These are phyloP conservation scores for Metalampra italica DNA, from an alignment of 2,888 invertebrate genomes.

Conservation along the genomic window DNA sequence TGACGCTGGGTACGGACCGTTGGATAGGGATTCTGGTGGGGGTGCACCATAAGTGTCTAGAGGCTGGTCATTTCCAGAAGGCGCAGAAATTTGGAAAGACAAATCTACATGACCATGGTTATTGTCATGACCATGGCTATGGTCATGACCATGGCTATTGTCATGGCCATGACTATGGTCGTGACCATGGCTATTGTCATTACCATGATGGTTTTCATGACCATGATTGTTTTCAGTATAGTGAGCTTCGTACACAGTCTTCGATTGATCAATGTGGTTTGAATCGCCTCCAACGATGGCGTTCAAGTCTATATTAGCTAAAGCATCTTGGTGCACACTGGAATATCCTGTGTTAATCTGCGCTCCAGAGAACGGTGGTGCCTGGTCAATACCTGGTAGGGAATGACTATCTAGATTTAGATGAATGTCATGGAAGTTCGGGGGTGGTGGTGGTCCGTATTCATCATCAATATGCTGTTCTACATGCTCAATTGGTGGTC, in stretches of 20 bases:
- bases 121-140: conserved; percentile 28
- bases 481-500: conserved; percentile 53
- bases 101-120: conserved; percentile 36
- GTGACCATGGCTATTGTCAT: conserved; percentile 47
- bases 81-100: conserved; percentile 25
- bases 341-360: conserved; percentile 64
- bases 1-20: conserved; percentile 52
- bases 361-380: conserved; percentile 37
- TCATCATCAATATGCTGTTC: conserved; percentile 42
- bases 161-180: conserved; percentile 29
- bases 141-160: conserved; percentile 15
- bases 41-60: conserved; percentile 61
- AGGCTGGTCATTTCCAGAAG: conserved; percentile 16
- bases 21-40: conserved; percentile 63
- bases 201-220: conserved; percentile 56
- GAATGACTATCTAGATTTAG: conserved; percentile 44
- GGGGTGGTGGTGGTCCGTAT: conserved; percentile 55
- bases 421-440: conserved; percentile 41
- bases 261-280: conserved; percentile 69
- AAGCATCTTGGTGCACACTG: conserved; percentile 65
- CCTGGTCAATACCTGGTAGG: conserved; percentile 31
- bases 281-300: conserved; percentile 66
- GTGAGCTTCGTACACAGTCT: conserved; percentile 72
- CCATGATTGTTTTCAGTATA: conserved; percentile 58
- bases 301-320: conserved; percentile 60